These are phyloP conservation scores for Parelbella ahira DNA, from an alignment of 2,888 invertebrate species.

Conservation along the genomic window DNA sequence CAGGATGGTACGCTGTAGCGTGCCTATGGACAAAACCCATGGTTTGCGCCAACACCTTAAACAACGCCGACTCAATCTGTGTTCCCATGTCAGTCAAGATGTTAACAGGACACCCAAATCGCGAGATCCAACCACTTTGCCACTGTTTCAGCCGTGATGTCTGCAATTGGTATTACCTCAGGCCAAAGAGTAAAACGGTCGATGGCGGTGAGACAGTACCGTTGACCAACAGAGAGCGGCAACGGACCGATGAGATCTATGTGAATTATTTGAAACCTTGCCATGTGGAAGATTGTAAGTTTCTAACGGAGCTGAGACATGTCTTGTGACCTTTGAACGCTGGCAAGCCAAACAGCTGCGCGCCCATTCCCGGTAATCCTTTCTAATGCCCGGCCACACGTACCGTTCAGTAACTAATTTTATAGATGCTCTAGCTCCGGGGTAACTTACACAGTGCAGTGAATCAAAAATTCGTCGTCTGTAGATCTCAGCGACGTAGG, in stretches of 20 bases:
- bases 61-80: conserved; percentile 1
- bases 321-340: conserved; percentile 39
- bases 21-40: neutral
- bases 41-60: neutral
- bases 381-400: conserved; percentile 47
- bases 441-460: conserved; percentile 8
- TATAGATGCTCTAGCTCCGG: conserved; percentile 12
- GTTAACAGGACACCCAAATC: neutral
- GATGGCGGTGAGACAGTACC: conserved; percentile 5
- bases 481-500: neutral
- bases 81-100: conserved; percentile 2
- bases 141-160: conserved; percentile 7
- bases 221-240: neutral
- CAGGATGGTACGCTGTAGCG: conserved; percentile 9
- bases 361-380: conserved; percentile 42
- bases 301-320: conserved; percentile 27
- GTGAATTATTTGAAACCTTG: conserved; percentile 27
- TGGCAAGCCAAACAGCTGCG: conserved; percentile 43
- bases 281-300: conserved; percentile 34
- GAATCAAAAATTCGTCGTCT: neutral
- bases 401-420: conserved; percentile 39
- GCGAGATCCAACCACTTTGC: conserved; percentile 21
- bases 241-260: conserved; percentile 1
- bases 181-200: conserved; percentile 3
- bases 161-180: neutral